Percentiles rank a stretch among this genome's conserved stretches.
phyloP scores from a whole-genome alignment of 1,140 invertebrate genomes.

The Varroa destructor region DNA sequence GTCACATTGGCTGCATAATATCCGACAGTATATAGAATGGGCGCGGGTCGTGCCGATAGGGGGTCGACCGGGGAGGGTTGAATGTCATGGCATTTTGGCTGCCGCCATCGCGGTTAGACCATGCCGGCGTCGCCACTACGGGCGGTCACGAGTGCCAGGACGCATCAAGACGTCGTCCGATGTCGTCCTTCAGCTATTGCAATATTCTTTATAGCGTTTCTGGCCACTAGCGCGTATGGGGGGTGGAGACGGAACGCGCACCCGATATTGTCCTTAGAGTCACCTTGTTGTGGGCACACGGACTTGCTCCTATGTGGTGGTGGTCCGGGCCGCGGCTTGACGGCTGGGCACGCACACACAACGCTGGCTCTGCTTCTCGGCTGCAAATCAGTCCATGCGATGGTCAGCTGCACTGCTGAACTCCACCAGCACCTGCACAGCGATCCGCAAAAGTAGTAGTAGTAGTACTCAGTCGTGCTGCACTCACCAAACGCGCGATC shows the following conservation, averaged over 20 bases:
- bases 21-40: background rate
- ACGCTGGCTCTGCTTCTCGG: too few relatives aligned
- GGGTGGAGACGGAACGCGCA: background rate
- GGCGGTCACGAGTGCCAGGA: background rate
- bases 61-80: constrained; percentile 4
- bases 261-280: constrained; percentile 27
- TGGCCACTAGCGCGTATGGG: background rate
- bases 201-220: background rate
- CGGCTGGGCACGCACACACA: too few relatives aligned
- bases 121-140: constrained; percentile 1
- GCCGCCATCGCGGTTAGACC: too few relatives aligned
- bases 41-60: background rate
- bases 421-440: too few relatives aligned
- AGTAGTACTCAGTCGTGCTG: too few relatives aligned
- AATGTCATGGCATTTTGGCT: constrained; percentile 26
- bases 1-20: background rate
- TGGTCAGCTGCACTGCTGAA: too few relatives aligned
- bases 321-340: too few relatives aligned
- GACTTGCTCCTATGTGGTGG: too few relatives aligned
- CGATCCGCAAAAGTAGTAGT: too few relatives aligned
- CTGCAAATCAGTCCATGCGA: too few relatives aligned
- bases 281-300: constrained; percentile 26
- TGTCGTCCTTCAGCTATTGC: background rate
- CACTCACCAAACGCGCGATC: too few relatives aligned
- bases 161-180: background rate